Evolutionary conservation across 1,140 invertebrate species (phyloP).

Genomic region (Drosophila santomea): DNA sequence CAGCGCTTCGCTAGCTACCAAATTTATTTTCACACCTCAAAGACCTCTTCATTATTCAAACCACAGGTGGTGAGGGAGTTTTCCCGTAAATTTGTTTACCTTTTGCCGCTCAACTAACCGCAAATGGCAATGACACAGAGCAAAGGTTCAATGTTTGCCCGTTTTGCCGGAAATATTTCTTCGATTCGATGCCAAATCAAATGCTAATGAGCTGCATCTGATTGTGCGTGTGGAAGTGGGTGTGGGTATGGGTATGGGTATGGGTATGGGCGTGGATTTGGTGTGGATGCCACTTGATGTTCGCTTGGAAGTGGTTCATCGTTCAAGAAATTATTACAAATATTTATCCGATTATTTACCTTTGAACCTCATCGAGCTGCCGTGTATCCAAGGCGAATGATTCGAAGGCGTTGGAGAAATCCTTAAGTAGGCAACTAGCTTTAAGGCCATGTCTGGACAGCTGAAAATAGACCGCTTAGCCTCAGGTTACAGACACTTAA

Average conservation of each 20-base stretch:
- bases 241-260: slow-evolving; percentile 24
- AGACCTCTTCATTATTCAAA: slow-evolving; percentile 25
- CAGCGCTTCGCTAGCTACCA: background rate
- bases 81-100: slow-evolving; percentile 45
- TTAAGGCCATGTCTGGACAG: slow-evolving; percentile 64
- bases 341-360: slow-evolving; percentile 76
- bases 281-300: slow-evolving; percentile 32
- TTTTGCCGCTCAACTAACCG: slow-evolving; percentile 45
- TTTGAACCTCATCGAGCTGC: slow-evolving; percentile 51
- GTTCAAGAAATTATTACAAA: slow-evolving; percentile 51
- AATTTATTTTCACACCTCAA: slow-evolving; percentile 15
- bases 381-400: slow-evolving; percentile 15
- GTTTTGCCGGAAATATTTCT: slow-evolving; percentile 66
- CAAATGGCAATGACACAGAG: slow-evolving; percentile 52
- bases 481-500: slow-evolving; percentile 70
- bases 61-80: slow-evolving; percentile 3
- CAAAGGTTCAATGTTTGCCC: slow-evolving; percentile 59
- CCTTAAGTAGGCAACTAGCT: slow-evolving; percentile 55
- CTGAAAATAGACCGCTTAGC: slow-evolving; percentile 56
- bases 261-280: slow-evolving; percentile 18
- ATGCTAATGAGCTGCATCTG: slow-evolving; percentile 69
- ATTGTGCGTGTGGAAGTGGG: slow-evolving; percentile 24
- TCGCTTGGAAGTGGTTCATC: slow-evolving; percentile 24
- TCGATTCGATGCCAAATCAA: slow-evolving; percentile 63
- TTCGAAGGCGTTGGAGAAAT: slow-evolving; percentile 46